phyloP scores from a whole-genome alignment of 1,140 invertebrate genomes.

The Macrosteles quadrilineatus region DNA sequence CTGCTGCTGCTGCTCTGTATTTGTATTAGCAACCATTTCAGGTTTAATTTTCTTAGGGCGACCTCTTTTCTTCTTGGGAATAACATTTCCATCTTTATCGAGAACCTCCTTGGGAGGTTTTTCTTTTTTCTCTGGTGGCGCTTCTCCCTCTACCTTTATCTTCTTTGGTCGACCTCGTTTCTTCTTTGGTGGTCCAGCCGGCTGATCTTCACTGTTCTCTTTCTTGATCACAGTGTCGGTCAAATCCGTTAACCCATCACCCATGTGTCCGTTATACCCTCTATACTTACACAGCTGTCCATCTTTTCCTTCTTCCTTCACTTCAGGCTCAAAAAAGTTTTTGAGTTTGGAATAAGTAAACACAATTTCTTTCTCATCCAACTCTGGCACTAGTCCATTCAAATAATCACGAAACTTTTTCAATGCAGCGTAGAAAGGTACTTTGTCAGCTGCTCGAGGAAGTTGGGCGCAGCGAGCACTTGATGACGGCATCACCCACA shows the following conservation, averaged over 20 bases:
- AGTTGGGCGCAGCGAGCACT: conserved; percentile 94
- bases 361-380: conserved; percentile 90
- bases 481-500: conserved; percentile 98
- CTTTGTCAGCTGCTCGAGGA: conserved; percentile 93
- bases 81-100: conserved; percentile 46
- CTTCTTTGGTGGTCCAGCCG: conserved; percentile 71
- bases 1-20: neutral
- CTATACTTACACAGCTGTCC: conserved; percentile 24
- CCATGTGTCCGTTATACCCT: conserved; percentile 36
- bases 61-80: conserved; percentile 79
- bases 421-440: conserved; percentile 93
- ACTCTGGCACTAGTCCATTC: conserved; percentile 82
- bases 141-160: conserved; percentile 67
- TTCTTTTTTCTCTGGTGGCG: conserved; percentile 56
- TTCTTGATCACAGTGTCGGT: conserved; percentile 53
- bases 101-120: conserved; percentile 34
- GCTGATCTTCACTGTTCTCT: conserved; percentile 52
- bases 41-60: conserved; percentile 80
- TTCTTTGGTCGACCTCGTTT: conserved; percentile 87
- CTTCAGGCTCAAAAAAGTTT: conserved; percentile 45
- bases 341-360: conserved; percentile 80
- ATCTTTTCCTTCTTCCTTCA: conserved; percentile 49
- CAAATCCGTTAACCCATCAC: conserved; percentile 49
- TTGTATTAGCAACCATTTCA: conserved; percentile 43
- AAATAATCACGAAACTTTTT: conserved; percentile 94